Evolutionary conservation across 30 jellyfish, hydroid and myxozoan species (phyloP).

Genomic region (Pelagia noctiluca): DNA sequence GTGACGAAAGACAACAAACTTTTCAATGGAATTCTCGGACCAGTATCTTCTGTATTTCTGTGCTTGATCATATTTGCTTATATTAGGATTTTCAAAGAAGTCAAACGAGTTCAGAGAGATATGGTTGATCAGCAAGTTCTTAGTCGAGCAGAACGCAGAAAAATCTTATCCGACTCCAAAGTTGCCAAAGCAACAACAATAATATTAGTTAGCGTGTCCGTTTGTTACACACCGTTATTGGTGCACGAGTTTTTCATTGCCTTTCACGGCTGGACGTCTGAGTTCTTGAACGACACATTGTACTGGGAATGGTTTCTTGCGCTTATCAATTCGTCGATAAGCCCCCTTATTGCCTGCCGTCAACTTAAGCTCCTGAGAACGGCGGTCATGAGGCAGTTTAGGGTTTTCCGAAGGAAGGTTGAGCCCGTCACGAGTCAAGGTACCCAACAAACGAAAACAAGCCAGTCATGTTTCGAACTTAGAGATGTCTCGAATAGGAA

Average conservation of each 20-base stretch:
- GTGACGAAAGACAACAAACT: slow-evolving; percentile 35
- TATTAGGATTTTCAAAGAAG: slow-evolving; percentile 36
- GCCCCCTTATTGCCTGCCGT: slow-evolving; percentile 56
- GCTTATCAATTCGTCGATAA: slow-evolving; percentile 21
- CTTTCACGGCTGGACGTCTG: slow-evolving; percentile 9
- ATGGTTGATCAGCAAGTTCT: slow-evolving; percentile 42
- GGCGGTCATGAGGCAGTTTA: not conserved
- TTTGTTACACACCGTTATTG: slow-evolving; percentile 48
- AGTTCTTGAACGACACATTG: not conserved
- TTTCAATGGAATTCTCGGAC: slow-evolving; percentile 37
- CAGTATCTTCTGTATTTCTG: slow-evolving; percentile 13
- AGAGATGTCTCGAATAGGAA: too few species aligned
- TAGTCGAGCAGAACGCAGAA: slow-evolving; percentile 30
- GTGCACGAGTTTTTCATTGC: slow-evolving; percentile 43
- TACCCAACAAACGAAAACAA: too few species aligned
- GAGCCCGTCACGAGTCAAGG: too few species aligned
- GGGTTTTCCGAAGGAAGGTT: not conserved
- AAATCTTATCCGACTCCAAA: slow-evolving; percentile 47
- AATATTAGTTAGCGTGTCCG: slow-evolving; percentile 18
- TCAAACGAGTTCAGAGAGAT: slow-evolving; percentile 37
- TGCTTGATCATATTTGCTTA: slow-evolving; percentile 18
- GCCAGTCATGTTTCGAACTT: too few species aligned
- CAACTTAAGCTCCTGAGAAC: slow-evolving; percentile 36
- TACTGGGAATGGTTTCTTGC: slow-evolving; percentile 68
- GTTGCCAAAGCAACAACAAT: slow-evolving; percentile 68